Conservation (phyloP, 2,113 vertebrate genomes). For the Andinoacara biseriatus region DNA sequence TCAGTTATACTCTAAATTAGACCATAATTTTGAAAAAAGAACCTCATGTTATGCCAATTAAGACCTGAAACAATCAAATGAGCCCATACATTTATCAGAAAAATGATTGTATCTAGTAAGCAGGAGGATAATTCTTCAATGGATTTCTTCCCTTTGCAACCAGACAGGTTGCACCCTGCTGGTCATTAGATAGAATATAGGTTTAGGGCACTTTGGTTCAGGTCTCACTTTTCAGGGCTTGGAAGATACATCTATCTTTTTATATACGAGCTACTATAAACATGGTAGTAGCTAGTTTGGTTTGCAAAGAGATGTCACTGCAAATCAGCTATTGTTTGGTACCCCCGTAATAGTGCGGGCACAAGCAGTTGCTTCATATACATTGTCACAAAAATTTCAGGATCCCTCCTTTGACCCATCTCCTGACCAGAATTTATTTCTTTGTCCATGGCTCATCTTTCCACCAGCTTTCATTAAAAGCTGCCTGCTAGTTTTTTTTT, state of each 20-base stretch:
- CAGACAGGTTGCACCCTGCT: neutral
- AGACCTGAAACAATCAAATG: neutral
- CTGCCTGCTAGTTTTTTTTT: neutral
- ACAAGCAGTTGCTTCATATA: neutral
- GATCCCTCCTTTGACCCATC: neutral
- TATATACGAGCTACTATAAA: neutral
- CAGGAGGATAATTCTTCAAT: neutral
- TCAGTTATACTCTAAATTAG: neutral
- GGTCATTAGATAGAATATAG: neutral
- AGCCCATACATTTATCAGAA: neutral
- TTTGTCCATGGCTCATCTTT: neutral
- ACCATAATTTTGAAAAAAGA: neutral
- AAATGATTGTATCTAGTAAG: neutral
- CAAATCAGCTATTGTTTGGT: neutral
- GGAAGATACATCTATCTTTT: neutral
- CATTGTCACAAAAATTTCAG: neutral
- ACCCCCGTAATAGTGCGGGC: neutral
- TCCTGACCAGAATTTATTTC: neutral
- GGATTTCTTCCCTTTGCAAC: neutral
- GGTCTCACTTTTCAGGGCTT: neutral
- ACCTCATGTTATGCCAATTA: rapidly evolving
- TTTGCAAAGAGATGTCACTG: neutral
- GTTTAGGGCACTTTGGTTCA: neutral
- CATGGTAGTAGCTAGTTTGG: neutral
- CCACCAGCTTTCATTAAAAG: neutral